These are phyloP conservation scores for Cichlasoma orientale DNA, from an alignment of 2,797 vertebrate genomes.

Conservation along the genomic window DNA sequence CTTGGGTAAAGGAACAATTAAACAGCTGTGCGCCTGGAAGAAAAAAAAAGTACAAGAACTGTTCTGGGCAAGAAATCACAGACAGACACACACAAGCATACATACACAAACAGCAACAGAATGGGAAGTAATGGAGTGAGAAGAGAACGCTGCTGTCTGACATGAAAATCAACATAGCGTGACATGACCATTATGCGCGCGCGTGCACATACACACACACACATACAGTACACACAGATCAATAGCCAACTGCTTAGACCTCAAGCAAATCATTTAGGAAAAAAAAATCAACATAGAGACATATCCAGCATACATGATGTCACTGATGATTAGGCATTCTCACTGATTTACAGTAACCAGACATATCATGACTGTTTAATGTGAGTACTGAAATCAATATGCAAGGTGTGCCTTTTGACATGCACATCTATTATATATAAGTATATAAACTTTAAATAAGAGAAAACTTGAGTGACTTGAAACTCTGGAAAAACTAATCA, in stretches of 20 bases:
- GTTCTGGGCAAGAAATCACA: constrained; percentile 51
- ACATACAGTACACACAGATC: constrained; percentile 40
- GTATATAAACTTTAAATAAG: background rate
- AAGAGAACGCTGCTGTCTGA: constrained; percentile 70
- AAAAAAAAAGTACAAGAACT: constrained; percentile 22
- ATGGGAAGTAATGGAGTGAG: constrained; percentile 75
- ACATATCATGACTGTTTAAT: background rate
- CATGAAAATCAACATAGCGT: constrained; percentile 74
- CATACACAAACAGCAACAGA: constrained; percentile 46
- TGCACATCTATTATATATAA: background rate
- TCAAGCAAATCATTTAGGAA: constrained; percentile 32
- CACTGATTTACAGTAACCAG: constrained; percentile 2
- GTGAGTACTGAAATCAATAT: background rate
- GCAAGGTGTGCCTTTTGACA: background rate
- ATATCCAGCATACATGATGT: background rate
- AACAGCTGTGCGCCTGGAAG: constrained; percentile 58
- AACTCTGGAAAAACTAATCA: background rate
- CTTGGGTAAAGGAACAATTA: constrained; percentile 58
- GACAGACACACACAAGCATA: constrained; percentile 21
- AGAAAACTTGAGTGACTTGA: background rate
- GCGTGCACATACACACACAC: constrained; percentile 8
- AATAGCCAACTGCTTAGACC: constrained; percentile 58
- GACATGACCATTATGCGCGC: constrained; percentile 66
- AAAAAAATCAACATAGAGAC: constrained; percentile 6
- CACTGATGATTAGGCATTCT: background rate